Evolutionary conservation across 2,113 vertebrate genomes (phyloP).

Genomic region (Poecilia latipinna): DNA sequence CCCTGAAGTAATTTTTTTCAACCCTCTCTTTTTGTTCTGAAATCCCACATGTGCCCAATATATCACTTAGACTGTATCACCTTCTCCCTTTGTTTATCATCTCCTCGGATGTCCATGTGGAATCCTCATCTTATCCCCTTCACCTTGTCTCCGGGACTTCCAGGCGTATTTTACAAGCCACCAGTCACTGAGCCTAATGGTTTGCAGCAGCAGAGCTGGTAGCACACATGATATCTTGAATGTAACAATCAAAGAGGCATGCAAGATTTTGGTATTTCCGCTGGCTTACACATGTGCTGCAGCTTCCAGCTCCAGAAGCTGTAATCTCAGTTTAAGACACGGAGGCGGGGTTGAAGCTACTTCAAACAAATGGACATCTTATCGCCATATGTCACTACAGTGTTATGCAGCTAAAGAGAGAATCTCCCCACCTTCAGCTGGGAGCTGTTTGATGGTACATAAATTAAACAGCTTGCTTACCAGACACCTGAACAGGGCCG

Average conservation of each 20-base stretch:
- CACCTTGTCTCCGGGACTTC: constrained; percentile 91
- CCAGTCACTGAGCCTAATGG: constrained; percentile 89
- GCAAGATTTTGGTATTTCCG: constrained; percentile 94
- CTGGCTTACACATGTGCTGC: constrained; percentile 89
- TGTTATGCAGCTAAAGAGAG: not conserved
- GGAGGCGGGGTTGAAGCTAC: constrained; percentile 43
- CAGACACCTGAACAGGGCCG: not conserved
- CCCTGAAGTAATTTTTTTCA: constrained; percentile 34
- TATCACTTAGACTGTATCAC: constrained; percentile 90
- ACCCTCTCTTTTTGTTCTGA: constrained; percentile 56
- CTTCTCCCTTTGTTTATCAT: constrained; percentile 89
- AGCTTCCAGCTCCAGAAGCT: constrained; percentile 80
- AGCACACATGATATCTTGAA: constrained; percentile 98
- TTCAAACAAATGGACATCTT: constrained; percentile 86
- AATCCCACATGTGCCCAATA: constrained; percentile 87
- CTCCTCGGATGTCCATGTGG: constrained; percentile 91
- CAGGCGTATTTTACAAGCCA: constrained; percentile 94
- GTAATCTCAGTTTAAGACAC: constrained; percentile 84
- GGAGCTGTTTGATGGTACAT: not conserved
- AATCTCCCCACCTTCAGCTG: not conserved
- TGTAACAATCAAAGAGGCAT: constrained; percentile 98
- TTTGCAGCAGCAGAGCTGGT: constrained; percentile 94
- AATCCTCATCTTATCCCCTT: constrained; percentile 93
- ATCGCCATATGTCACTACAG: constrained; percentile 81
- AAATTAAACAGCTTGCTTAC: not conserved